These are phyloP conservation scores for Stigmatopora nigra DNA, from an alignment of 2,113 vertebrate species.

Conservation along the genomic window DNA sequence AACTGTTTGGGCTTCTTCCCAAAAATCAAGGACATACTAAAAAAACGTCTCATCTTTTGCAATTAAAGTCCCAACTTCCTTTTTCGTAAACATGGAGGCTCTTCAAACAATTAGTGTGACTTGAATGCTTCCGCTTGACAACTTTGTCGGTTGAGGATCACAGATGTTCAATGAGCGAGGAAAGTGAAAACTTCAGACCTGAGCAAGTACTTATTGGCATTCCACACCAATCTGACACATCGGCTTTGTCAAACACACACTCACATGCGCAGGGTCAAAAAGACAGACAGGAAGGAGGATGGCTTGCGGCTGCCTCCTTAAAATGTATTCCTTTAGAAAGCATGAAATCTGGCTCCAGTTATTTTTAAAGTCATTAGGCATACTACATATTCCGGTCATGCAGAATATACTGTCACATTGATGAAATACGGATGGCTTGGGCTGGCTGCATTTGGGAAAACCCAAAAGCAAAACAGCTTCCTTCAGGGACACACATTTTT, in stretches of 20 bases:
- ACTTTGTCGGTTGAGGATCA: constrained; percentile 3
- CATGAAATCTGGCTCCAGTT: not conserved
- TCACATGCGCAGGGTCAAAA: constrained; percentile 30
- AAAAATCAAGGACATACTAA: not conserved
- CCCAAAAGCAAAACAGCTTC: not conserved
- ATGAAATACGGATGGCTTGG: not conserved
- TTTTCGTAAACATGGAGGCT: constrained; percentile 16
- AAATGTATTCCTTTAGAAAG: not conserved
- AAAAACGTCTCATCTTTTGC: not conserved
- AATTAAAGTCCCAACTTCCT: constrained; percentile 9
- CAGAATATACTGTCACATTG: not conserved
- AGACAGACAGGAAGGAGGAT: constrained; percentile 30
- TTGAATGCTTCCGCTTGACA: constrained; percentile 6
- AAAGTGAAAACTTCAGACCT: constrained; percentile 13
- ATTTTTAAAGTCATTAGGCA: not conserved
- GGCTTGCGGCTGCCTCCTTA: not conserved
- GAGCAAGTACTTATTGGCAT: constrained; percentile 34
- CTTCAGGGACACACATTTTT: constrained; percentile 7
- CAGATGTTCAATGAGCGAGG: constrained; percentile 7
- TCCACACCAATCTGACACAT: constrained; percentile 59
- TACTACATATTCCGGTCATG: not conserved
- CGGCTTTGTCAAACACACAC: constrained; percentile 53
- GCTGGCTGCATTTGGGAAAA: not conserved
- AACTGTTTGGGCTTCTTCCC: too few relatives aligned
- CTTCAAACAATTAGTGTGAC: constrained; percentile 21